phyloP scores from a whole-genome alignment of 2,797 vertebrate genomes.

The Spinibarbus caldwelli region DNA sequence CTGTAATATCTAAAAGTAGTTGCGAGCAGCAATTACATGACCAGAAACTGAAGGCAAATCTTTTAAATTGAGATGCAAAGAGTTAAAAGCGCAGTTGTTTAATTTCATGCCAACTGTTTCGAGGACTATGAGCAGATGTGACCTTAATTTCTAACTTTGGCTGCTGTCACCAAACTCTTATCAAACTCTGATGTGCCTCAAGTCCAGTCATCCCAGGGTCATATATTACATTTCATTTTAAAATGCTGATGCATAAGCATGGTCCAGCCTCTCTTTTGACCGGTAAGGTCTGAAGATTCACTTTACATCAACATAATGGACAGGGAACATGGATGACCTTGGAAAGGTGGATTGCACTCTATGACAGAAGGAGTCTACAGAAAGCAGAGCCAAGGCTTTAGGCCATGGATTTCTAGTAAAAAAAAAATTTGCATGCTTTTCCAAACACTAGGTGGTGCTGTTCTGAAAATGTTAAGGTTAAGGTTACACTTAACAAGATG shows the following conservation, averaged over 20 bases:
- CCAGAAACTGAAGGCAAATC: neutral
- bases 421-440: neutral
- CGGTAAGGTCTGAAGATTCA: neutral
- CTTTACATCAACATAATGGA: neutral
- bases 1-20: neutral
- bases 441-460: neutral
- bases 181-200: neutral
- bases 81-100: neutral
- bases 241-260: too few relatives aligned
- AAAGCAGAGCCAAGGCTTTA: neutral
- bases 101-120: neutral
- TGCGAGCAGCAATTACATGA: neutral
- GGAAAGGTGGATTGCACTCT: neutral
- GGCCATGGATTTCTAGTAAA: neutral
- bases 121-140: neutral
- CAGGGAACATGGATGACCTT: neutral
- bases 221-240: neutral
- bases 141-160: neutral
- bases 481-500: too few relatives aligned
- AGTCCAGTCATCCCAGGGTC: too few relatives aligned
- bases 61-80: neutral
- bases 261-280: too few relatives aligned
- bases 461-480: too few relatives aligned
- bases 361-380: neutral
- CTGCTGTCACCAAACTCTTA: neutral